Percentiles rank a stretch among this genome's conserved stretches.
Conservation (phyloP, 2,888 invertebrate genomes). For the Machimus rusticus region DNA sequence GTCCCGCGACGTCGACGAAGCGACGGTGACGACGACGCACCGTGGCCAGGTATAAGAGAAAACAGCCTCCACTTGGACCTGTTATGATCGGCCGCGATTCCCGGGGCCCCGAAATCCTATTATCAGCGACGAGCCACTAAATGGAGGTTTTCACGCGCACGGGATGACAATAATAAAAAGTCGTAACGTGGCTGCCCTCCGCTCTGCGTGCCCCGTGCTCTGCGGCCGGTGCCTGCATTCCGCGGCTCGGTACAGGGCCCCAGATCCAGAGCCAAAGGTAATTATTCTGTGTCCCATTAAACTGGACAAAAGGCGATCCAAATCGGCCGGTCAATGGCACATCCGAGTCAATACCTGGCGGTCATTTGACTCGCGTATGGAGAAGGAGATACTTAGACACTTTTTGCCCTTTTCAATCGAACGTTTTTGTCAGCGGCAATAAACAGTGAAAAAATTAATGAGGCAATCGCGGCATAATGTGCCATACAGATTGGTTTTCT, state of each 20-base stretch:
- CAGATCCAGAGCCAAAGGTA: not conserved
- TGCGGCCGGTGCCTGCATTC: conserved; percentile 1
- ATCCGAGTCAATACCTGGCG: conserved; percentile 22
- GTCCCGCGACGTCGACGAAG: not conserved
- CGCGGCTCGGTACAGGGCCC: not conserved
- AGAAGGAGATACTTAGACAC: conserved; percentile 23
- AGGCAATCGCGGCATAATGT: conserved; percentile 31
- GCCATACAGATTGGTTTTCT: conserved; percentile 36
- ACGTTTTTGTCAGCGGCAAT: conserved; percentile 35
- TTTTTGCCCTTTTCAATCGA: conserved; percentile 30
- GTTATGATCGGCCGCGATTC: conserved; percentile 22
- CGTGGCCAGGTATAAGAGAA: not conserved
- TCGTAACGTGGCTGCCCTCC: not conserved
- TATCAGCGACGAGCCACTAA: conserved; percentile 7
- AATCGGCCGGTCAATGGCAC: conserved; percentile 38
- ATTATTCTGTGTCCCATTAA: conserved; percentile 40
- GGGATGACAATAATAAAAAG: conserved; percentile 37
- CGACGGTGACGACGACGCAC: not conserved
- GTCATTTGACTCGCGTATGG: conserved; percentile 17
- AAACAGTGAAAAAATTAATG: conserved; percentile 39
- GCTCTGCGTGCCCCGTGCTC: not conserved
- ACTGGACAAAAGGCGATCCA: conserved; percentile 35
- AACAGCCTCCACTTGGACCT: not conserved
- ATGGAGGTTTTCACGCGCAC: conserved; percentile 30
- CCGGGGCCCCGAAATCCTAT: conserved; percentile 10